phyloP scores from a whole-genome alignment of 2,797 vertebrate species.

The Sylvilagus floridanus region DNA sequence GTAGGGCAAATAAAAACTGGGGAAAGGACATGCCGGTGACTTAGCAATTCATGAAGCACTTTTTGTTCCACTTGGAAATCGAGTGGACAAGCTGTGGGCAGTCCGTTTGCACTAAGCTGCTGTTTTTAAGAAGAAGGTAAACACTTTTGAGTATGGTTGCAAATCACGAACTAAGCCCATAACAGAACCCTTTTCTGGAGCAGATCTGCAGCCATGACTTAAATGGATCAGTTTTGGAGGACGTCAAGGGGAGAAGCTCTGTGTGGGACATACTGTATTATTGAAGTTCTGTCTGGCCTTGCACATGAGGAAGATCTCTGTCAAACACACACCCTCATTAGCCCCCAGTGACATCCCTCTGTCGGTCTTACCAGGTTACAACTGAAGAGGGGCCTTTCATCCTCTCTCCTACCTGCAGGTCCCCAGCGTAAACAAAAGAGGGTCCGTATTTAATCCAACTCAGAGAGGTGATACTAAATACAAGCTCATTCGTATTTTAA shows the following conservation, averaged over 20 bases:
- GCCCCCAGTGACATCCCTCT: neutral
- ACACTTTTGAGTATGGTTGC: neutral
- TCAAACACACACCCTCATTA: neutral
- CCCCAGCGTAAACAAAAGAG: neutral
- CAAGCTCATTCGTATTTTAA: neutral
- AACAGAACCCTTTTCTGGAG: neutral
- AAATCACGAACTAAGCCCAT: neutral
- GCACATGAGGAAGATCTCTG: neutral
- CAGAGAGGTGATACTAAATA: neutral
- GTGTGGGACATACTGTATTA: neutral
- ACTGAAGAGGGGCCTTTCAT: neutral
- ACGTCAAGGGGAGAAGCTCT: neutral
- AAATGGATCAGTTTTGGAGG: neutral
- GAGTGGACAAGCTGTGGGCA: neutral
- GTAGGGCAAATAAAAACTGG: neutral
- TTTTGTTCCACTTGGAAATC: neutral
- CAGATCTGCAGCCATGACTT: neutral
- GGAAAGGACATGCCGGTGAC: slow-evolving; percentile 15
- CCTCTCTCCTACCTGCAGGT: neutral
- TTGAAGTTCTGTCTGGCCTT: neutral
- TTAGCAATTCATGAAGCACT: slow-evolving; percentile 14
- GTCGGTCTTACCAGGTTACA: neutral
- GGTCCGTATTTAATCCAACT: neutral
- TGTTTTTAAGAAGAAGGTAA: slow-evolving; percentile 41
- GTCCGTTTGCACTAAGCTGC: neutral